Conservation (phyloP, 2,113 vertebrate genomes). For the Hiodon tergisus region DNA sequence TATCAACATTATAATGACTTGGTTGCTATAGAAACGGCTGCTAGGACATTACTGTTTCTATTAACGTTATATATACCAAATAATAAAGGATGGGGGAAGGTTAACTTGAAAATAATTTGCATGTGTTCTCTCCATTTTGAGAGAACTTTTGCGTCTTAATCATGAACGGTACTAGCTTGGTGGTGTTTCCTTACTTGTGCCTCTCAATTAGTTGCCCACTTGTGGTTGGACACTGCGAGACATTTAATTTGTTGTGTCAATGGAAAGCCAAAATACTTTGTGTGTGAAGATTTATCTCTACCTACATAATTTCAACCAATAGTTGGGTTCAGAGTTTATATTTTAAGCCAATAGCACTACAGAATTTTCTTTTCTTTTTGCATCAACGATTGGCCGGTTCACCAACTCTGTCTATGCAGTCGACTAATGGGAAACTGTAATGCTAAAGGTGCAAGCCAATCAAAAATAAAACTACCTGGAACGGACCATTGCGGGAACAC, state of each 20-base stretch:
- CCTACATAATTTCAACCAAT: slow-evolving; percentile 9
- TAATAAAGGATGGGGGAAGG: not conserved
- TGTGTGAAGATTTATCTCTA: slow-evolving; percentile 12
- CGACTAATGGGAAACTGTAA: slow-evolving; percentile 14
- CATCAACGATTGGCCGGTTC: slow-evolving; percentile 2
- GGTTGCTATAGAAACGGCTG: slow-evolving; percentile 67
- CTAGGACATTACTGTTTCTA: slow-evolving; percentile 31
- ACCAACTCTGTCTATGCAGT: not conserved
- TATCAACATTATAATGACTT: slow-evolving; percentile 71
- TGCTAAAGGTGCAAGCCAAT: slow-evolving; percentile 11
- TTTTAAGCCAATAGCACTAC: slow-evolving; percentile 6
- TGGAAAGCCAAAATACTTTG: not conserved
- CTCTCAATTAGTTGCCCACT: too few relatives aligned
- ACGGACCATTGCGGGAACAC: slow-evolving; percentile 23
- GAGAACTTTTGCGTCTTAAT: not conserved
- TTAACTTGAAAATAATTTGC: not conserved
- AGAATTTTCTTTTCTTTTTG: not conserved
- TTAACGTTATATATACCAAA: not conserved
- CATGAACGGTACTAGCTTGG: not conserved
- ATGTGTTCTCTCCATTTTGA: not conserved
- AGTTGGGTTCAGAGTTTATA: not conserved
- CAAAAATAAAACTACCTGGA: slow-evolving; percentile 1
- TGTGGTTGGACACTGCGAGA: too few relatives aligned
- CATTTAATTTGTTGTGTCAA: too few relatives aligned
- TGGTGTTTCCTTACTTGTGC: too few relatives aligned